phyloP scores from a whole-genome alignment of 2,888 invertebrate genomes.

The Trypoxylon attenuatum region DNA sequence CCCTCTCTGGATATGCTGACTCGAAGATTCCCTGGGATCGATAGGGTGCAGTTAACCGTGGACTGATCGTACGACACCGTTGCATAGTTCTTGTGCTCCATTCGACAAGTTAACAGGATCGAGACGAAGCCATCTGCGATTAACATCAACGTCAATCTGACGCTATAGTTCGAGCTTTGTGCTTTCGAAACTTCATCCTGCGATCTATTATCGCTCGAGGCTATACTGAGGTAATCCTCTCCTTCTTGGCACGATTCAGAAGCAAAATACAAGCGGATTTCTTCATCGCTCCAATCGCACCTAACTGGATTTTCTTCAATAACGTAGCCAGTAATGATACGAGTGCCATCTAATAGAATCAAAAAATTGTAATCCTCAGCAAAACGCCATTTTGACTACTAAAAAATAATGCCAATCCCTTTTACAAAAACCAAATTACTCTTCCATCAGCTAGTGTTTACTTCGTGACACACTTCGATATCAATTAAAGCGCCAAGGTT shows the following conservation, averaged over 20 bases:
- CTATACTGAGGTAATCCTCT: not conserved
- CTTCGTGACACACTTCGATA: no score
- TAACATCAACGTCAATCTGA: constrained; percentile 47
- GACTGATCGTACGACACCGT: constrained; percentile 75
- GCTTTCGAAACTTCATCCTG: constrained; percentile 4
- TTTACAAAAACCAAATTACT: no score
- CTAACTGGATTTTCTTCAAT: constrained; percentile 59
- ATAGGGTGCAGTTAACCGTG: constrained; percentile 58
- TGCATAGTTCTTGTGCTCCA: constrained; percentile 77
- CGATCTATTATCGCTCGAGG: constrained; percentile 22
- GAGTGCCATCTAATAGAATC: constrained; percentile 61
- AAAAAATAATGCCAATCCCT: no score
- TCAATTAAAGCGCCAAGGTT: no score
- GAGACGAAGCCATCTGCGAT: constrained; percentile 65
- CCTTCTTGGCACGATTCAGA: not conserved
- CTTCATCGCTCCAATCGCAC: constrained; percentile 66
- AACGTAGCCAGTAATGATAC: constrained; percentile 59
- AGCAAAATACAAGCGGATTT: constrained; percentile 54
- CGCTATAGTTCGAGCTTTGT: not conserved
- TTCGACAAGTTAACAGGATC: constrained; percentile 61
- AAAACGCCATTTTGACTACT: not conserved
- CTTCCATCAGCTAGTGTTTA: no score
- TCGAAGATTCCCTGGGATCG: constrained; percentile 60
- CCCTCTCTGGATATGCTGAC: constrained; percentile 56
- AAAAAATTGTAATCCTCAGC: not conserved